Evolutionary conservation across 2,888 invertebrate species (phyloP).

Genomic region (Caenorhabditis sinica): DNA sequence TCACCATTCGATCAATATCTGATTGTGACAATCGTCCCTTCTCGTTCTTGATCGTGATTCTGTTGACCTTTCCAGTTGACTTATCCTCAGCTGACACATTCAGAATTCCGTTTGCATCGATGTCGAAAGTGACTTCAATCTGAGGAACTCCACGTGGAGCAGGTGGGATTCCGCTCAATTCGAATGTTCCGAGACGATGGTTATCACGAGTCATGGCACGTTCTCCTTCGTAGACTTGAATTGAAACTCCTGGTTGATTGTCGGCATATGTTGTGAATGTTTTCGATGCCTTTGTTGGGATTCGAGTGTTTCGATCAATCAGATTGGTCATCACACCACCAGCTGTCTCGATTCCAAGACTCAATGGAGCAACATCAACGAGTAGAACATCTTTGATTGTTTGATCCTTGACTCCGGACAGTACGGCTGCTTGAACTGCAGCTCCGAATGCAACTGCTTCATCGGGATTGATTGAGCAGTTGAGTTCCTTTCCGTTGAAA

Average conservation of each 20-base stretch:
- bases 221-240: conserved; percentile 88
- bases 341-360: too few species aligned
- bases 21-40: conserved; percentile 93
- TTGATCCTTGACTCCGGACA: too few species aligned
- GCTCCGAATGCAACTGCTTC: too few species aligned
- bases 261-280: conserved; percentile 87
- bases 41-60: conserved; percentile 82
- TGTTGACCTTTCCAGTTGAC: conserved; percentile 84
- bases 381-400: too few species aligned
- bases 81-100: conserved; percentile 81
- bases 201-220: conserved; percentile 85
- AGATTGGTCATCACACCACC: conserved; percentile 80
- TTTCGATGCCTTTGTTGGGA: conserved; percentile 33
- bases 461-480: too few species aligned
- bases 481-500: too few species aligned
- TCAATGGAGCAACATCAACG: too few species aligned
- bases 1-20: conserved; percentile 92
- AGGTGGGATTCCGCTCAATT: conserved; percentile 84
- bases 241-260: conserved; percentile 93
- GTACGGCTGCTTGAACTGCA: too few species aligned
- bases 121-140: conserved; percentile 86
- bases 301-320: conserved; percentile 33
- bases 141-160: conserved; percentile 83
- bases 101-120: conserved; percentile 84
- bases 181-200: conserved; percentile 83